These are phyloP conservation scores for Nephrotoma guestfalica DNA, from an alignment of 2,888 invertebrate genomes.

Conservation along the genomic window DNA sequence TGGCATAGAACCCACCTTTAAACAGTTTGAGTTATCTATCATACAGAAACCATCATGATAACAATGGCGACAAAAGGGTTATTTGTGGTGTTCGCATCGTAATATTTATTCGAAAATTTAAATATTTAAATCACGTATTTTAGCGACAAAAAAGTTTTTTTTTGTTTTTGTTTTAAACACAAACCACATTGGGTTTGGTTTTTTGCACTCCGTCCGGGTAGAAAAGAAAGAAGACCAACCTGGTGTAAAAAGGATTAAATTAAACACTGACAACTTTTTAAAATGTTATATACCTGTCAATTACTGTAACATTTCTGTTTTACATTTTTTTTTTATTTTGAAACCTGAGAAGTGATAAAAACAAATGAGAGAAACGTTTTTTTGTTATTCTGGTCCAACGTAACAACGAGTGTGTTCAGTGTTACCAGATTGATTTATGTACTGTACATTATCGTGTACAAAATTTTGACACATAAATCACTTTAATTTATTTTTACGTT, in stretches of 20 bases:
- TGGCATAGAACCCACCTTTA: neutral
- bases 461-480: neutral
- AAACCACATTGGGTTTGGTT: neutral
- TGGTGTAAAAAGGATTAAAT: neutral
- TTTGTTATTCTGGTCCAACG: neutral
- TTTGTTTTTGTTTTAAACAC: neutral
- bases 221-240: neutral
- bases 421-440: neutral
- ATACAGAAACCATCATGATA: neutral
- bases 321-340: neutral
- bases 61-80: neutral
- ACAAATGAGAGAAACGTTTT: neutral
- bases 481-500: neutral
- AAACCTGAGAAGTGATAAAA: neutral
- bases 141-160: neutral
- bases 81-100: neutral
- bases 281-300: neutral
- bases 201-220: neutral
- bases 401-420: neutral
- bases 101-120: neutral
- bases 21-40: neutral
- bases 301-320: neutral
- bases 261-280: neutral
- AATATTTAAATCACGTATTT: neutral
- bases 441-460: neutral